Conservation (phyloP, 2,888 invertebrate genomes). For the Drosophila rubida region DNA sequence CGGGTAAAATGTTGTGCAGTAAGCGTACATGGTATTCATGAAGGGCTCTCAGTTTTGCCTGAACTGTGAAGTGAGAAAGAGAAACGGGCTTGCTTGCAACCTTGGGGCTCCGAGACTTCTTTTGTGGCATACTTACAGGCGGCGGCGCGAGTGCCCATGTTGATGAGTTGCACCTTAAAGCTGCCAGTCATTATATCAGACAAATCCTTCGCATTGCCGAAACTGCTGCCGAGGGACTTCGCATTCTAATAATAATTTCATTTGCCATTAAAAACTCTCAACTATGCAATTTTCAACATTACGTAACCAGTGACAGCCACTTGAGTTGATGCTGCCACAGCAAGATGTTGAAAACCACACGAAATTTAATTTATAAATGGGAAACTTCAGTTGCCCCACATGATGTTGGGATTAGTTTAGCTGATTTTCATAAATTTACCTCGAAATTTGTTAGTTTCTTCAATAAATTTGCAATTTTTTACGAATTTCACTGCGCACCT, state of each 20-base stretch:
- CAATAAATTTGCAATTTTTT: slow-evolving; percentile 84
- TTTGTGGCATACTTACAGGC: slow-evolving; percentile 90
- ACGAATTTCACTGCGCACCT: slow-evolving; percentile 73
- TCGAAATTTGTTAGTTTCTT: slow-evolving; percentile 84
- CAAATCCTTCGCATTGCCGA: slow-evolving; percentile 83
- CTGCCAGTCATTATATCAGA: slow-evolving; percentile 88
- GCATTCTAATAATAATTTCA: slow-evolving; percentile 71
- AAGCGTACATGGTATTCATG: slow-evolving; percentile 98
- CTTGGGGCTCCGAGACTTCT: slow-evolving; percentile 59
- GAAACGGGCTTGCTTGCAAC: background rate
- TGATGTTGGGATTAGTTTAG: background rate
- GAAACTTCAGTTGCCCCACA: slow-evolving; percentile 18
- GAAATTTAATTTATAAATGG: slow-evolving; percentile 9
- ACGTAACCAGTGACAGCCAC: slow-evolving; percentile 35
- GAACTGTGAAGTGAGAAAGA: slow-evolving; percentile 88
- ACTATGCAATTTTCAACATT: slow-evolving; percentile 18
- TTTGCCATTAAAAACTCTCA: background rate
- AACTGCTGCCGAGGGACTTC: slow-evolving; percentile 83
- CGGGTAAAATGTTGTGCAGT: slow-evolving; percentile 94
- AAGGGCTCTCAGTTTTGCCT: slow-evolving; percentile 98
- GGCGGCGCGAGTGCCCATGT: slow-evolving; percentile 97
- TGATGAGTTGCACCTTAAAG: slow-evolving; percentile 89
- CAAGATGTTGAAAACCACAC: background rate
- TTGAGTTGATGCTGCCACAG: slow-evolving; percentile 35
- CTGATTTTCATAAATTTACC: slow-evolving; percentile 65